phyloP scores from a whole-genome alignment of 2,888 invertebrate genomes.

The Eustalomyia histrio region DNA sequence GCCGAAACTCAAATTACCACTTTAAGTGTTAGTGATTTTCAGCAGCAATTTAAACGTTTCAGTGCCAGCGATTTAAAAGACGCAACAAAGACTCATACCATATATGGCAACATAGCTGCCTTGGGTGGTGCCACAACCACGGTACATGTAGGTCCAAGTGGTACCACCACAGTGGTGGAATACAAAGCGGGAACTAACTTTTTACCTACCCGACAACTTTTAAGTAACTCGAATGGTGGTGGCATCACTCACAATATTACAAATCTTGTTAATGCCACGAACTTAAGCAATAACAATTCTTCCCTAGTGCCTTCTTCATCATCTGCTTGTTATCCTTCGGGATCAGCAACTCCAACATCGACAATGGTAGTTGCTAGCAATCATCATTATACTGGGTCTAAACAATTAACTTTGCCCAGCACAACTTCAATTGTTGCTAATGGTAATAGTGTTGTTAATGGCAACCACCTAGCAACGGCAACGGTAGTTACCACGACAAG shows the following conservation, averaged over 20 bases:
- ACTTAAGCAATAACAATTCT: conserved; percentile 67
- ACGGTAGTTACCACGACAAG: conserved; percentile 44
- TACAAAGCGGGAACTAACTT: conserved; percentile 75
- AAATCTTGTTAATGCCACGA: conserved; percentile 49
- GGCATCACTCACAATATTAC: conserved; percentile 8
- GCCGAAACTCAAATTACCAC: conserved; percentile 68
- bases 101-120: conserved; percentile 68
- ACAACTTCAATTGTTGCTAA: conserved; percentile 66
- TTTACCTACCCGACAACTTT: conserved; percentile 66
- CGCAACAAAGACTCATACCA: conserved; percentile 57
- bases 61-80: conserved; percentile 58
- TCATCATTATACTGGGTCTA: conserved; percentile 54
- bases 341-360: conserved; percentile 36
- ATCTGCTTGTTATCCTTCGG: conserved; percentile 28
- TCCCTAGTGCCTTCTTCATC: conserved; percentile 72
- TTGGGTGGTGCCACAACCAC: conserved; percentile 77
- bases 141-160: conserved; percentile 78
- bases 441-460: conserved; percentile 63
- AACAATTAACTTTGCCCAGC: conserved; percentile 66
- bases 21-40: conserved; percentile 68
- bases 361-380: conserved; percentile 43
- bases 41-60: conserved; percentile 69
- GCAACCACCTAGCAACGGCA: conserved; percentile 61
- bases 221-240: conserved; percentile 50
- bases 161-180: conserved; percentile 79